Evolutionary conservation across 1,140 invertebrate species (phyloP).

Genomic region (Galleria mellonella): DNA sequence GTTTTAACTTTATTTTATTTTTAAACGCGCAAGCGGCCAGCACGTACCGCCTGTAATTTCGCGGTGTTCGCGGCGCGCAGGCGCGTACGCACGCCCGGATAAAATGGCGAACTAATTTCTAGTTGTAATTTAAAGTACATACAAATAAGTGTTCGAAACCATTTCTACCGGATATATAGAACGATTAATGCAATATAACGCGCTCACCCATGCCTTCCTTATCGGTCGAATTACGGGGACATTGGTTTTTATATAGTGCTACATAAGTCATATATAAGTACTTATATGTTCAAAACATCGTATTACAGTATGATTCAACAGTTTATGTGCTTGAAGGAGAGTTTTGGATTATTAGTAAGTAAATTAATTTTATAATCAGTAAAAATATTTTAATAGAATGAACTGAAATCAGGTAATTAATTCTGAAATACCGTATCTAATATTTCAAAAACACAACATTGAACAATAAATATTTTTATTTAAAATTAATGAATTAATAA

Average conservation of each 20-base stretch:
- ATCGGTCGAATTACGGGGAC: constrained; percentile 20
- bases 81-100: constrained; percentile 58
- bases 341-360: constrained; percentile 32
- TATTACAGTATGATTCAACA: constrained; percentile 25
- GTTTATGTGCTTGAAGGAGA: constrained; percentile 27
- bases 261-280: constrained; percentile 18
- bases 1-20: constrained; percentile 74
- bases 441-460: too few relatives aligned
- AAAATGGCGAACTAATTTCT: constrained; percentile 49
- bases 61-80: constrained; percentile 63
- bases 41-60: constrained; percentile 66
- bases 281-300: constrained; percentile 24
- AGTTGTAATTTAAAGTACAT: constrained; percentile 26
- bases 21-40: constrained; percentile 59
- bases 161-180: background rate
- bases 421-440: too few relatives aligned
- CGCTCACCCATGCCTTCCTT: constrained; percentile 10
- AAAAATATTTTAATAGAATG: too few relatives aligned
- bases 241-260: constrained; percentile 30
- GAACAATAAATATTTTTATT: too few relatives aligned
- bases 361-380: constrained; percentile 3
- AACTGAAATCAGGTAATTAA: too few relatives aligned
- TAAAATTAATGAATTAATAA: too few relatives aligned
- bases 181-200: constrained; percentile 17
- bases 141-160: constrained; percentile 6